A percentile compares a stretch with the other conserved stretches of the same genome.
Conservation (phyloP, 1,140 invertebrate genomes). For the Pseudomyrmex flavicornis region DNA sequence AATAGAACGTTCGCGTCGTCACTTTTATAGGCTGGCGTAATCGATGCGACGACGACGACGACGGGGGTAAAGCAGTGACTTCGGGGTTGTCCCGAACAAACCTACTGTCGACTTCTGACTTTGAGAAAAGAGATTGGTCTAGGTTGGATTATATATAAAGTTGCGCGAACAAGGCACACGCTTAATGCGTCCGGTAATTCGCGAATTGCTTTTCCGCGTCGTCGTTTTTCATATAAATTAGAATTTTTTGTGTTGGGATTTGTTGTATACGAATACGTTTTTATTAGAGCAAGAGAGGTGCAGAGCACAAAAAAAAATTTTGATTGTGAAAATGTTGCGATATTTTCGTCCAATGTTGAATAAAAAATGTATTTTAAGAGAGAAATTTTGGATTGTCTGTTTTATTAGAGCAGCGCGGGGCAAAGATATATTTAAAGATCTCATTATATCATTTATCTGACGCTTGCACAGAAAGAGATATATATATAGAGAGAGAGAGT, state of each 20-base stretch:
- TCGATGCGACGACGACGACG: slow-evolving; percentile 64
- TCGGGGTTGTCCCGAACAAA: slow-evolving; percentile 18
- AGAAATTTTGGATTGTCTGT: neutral
- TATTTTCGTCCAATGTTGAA: neutral
- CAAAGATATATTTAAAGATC: neutral
- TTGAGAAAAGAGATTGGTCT: neutral
- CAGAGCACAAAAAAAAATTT: too few relatives aligned
- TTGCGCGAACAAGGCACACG: neutral
- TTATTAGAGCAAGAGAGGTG: too few relatives aligned
- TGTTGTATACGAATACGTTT: neutral
- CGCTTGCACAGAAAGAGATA: neutral
- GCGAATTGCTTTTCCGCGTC: neutral
- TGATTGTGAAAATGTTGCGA: neutral
- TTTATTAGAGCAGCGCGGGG: neutral
- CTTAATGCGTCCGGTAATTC: neutral
- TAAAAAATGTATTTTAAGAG: neutral
- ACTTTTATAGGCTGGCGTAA: slow-evolving; percentile 72
- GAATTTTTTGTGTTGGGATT: neutral
- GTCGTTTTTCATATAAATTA: neutral
- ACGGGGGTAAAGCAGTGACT: slow-evolving; percentile 37
- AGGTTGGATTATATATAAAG: neutral
- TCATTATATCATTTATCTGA: neutral
- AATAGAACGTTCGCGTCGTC: slow-evolving; percentile 68
- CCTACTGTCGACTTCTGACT: slow-evolving; percentile 23
- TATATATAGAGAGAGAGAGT: neutral